Percentiles rank a stretch among this genome's conserved stretches.
These are phyloP conservation scores for Agrypnia vestita DNA, from an alignment of 1,140 invertebrate genomes.

Conservation along the genomic window DNA sequence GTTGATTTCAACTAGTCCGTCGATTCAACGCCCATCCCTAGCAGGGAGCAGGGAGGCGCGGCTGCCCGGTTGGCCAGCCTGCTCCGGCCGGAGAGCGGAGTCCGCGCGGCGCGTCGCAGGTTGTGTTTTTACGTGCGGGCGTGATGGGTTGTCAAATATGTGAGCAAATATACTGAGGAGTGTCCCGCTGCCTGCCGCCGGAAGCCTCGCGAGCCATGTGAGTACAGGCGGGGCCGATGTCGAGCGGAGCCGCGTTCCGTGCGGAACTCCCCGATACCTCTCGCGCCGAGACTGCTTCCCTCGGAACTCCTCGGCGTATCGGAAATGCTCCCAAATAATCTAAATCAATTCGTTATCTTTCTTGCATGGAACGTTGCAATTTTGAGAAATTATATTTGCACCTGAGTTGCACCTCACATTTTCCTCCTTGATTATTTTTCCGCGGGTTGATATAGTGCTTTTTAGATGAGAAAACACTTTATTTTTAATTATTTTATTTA, in stretches of 20 bases:
- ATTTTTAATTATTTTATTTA: too few species aligned
- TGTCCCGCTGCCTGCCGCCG: background rate
- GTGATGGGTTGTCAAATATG: slow-evolving; percentile 31
- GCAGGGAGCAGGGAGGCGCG: background rate
- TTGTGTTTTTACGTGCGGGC: slow-evolving; percentile 29
- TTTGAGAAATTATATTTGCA: too few species aligned
- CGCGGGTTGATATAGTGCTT: too few species aligned
- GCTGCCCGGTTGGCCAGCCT: slow-evolving; percentile 10
- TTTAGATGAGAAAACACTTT: too few species aligned
- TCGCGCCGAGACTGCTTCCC: background rate
- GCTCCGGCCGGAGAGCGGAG: slow-evolving; percentile 4
- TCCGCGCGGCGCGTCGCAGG: background rate
- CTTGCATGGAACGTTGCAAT: too few species aligned
- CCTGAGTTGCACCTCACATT: too few species aligned
- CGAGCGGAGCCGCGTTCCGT: background rate
- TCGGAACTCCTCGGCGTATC: too few species aligned
- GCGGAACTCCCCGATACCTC: slow-evolving; percentile 7
- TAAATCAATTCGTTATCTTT: too few species aligned
- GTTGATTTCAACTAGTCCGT: too few species aligned
- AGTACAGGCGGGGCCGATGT: slow-evolving; percentile 27
- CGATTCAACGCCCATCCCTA: too few species aligned
- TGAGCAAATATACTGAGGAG: slow-evolving; percentile 29
- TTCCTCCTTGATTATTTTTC: too few species aligned
- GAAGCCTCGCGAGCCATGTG: background rate
- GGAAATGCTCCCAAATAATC: too few species aligned